Evolutionary conservation across 2,113 vertebrate genomes (phyloP), one percentile per base, ranked within the genome.

Genomic region (Lepus timidus): DNA sequence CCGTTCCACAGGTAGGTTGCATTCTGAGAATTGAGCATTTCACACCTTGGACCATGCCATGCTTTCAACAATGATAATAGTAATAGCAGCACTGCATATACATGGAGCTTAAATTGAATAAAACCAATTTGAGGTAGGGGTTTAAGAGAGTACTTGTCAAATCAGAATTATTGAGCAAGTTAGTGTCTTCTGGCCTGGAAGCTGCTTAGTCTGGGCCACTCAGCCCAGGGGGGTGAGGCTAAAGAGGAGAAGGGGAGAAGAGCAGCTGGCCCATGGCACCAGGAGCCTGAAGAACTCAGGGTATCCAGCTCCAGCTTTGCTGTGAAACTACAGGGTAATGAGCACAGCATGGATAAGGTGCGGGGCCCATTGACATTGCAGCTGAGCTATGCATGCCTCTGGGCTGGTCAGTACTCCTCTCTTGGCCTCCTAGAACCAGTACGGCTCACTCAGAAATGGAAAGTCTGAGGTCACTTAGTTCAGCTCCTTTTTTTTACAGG

Each of bases 71-170:
- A 84, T n/a, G 23, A 70, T 49, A 23, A 55, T 62, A 61, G 49
- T 27, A 67, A 52, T 33, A 44, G 11, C 31, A 44, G n/a, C 39
- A 62, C 29, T 73, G 9, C 10, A 19, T 51, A 20, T 82, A 12
- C 51, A 31, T 81, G 29, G 13, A 29, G 13, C 27, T 68, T 91
- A 83, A 74, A 85, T 74, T 44, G 78, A 85, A 58, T 84, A 88
- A 78, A 82, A 52, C 75, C 58, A 9, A 80, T 88, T 88, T 91
- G 25, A 79, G 39, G 29, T 82, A 49, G 93, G 52, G 3, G 36
- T 65, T 88, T 88, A 83, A 88, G 94, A 94, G 85, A 51, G 88
- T 58, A 90, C n/a, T 82, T 58, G 27, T 68, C 70, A 92, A 95
- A 22, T 55, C 39, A 58, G 55, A 73, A 74, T 85, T 76, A 25